Evolutionary conservation across 2,797 vertebrate genomes (phyloP).

Genomic region (Onychomys arenicola): DNA sequence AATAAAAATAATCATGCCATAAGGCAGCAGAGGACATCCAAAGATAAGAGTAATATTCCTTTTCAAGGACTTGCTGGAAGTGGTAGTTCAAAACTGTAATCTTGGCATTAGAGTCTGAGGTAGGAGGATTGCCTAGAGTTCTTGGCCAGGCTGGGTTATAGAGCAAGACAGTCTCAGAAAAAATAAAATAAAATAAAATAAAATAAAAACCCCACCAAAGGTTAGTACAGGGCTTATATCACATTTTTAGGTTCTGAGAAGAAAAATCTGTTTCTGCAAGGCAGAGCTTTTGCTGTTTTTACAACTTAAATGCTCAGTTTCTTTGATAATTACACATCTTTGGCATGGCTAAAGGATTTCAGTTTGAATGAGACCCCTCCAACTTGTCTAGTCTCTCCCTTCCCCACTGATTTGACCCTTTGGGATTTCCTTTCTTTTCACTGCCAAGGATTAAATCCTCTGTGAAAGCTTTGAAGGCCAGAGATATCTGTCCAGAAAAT

Average conservation of each 20-base stretch:
- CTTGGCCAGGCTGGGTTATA: neutral
- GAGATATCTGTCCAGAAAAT: slow-evolving; percentile 69
- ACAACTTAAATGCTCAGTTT: slow-evolving; percentile 37
- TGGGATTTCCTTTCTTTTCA: slow-evolving; percentile 69
- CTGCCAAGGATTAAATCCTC: slow-evolving; percentile 69
- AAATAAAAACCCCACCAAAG: neutral
- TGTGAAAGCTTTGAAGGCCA: slow-evolving; percentile 70
- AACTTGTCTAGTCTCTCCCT: slow-evolving; percentile 4
- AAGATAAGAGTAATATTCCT: slow-evolving; percentile 43
- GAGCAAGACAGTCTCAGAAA: neutral
- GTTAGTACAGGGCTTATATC: neutral
- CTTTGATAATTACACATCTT: slow-evolving; percentile 70
- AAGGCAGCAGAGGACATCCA: slow-evolving; percentile 34
- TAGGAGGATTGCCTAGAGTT: neutral
- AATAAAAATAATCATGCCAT: slow-evolving; percentile 55
- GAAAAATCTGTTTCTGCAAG: slow-evolving; percentile 32
- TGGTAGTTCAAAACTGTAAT: neutral
- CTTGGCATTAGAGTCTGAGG: neutral
- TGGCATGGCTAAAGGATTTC: slow-evolving; percentile 54
- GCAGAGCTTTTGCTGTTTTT: slow-evolving; percentile 51
- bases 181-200: too few relatives aligned
- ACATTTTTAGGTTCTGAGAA: slow-evolving; percentile 27
- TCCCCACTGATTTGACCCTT: neutral
- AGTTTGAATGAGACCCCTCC: slow-evolving; percentile 66
- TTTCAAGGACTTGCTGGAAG: slow-evolving; percentile 32